A percentile compares a stretch with the other conserved stretches of the same genome.
phyloP scores from a whole-genome alignment of 1,140 invertebrate species.

The Latrodectus geometricus region DNA sequence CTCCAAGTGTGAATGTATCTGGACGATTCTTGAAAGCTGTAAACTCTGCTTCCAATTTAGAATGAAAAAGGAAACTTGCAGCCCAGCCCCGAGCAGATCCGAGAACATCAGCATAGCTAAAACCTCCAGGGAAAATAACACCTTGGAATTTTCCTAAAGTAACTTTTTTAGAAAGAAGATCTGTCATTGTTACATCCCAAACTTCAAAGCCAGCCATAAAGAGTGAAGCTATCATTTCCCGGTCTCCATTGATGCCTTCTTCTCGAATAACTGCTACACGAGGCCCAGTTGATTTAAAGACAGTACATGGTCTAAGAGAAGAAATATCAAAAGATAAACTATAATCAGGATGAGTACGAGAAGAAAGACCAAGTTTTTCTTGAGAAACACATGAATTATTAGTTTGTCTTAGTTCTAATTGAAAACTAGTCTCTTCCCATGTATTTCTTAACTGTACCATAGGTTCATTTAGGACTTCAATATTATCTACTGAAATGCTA shows the following conservation, averaged over 20 bases:
- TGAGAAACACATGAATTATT: constrained; percentile 82
- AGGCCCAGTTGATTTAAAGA: constrained; percentile 68
- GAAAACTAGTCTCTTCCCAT: constrained; percentile 97
- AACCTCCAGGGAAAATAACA: constrained; percentile 95
- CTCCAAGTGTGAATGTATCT: constrained; percentile 94
- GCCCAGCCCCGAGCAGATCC: constrained; percentile 99
- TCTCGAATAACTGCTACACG: constrained; percentile 87
- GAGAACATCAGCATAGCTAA: constrained; percentile 97
- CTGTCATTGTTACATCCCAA: constrained; percentile 92
- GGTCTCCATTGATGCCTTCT: constrained; percentile 96
- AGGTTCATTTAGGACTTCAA: constrained; percentile 74
- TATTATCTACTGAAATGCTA: constrained; percentile 5
- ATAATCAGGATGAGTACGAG: constrained; percentile 67
- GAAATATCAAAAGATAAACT: constrained; percentile 80
- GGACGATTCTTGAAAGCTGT: constrained; percentile 77
- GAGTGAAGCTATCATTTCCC: constrained; percentile 97
- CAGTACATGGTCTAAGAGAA: not conserved
- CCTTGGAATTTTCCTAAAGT: constrained; percentile 86
- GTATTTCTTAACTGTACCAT: constrained; percentile 79
- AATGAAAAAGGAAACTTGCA: constrained; percentile 84
- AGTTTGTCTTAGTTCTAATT: constrained; percentile 84
- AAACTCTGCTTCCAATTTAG: constrained; percentile 78
- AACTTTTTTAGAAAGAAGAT: constrained; percentile 79
- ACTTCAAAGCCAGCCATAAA: constrained; percentile 89
- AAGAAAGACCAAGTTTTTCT: constrained; percentile 72